Evolutionary conservation across 2,888 invertebrate species (phyloP), one percentile per base, ranked within the genome.

Genomic region (Dryomyza anilis): DNA sequence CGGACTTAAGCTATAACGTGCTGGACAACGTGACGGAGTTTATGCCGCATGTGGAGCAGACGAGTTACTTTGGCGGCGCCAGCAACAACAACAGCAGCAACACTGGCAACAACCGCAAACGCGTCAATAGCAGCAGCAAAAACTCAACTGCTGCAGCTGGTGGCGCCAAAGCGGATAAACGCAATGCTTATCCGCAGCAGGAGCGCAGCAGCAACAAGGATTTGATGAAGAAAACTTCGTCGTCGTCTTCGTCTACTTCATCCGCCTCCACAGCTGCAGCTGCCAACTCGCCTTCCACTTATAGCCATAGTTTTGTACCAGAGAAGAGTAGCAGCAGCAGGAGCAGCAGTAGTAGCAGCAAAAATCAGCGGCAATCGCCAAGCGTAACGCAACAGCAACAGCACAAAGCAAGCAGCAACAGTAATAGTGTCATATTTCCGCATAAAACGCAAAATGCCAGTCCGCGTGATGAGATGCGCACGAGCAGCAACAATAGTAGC

Each of bases 1-100:
- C 78, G 67, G 81, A 83, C 72, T 72, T 83, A 70, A 82, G 78
- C 65, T 83, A 79, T 71, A 77, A 78, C 66, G 79, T 83, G 63
- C 72, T 82, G 67, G 79, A 79, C 52, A 81, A 76, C 69, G 73
- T 76, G 43, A 80, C 79, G 55, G 81, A 81, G 21, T 79, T 81
- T 60, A 75, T 80, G 71, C 70, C 76, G 67, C 69, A 76, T 70
- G 60, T 69, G 23, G 68, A 68, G 57, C 65, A 60, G n/a, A 39
- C 46, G n/a, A 48, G 48, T 53, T 60, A 67, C 46, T 21, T 53
- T 48, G 56, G 62, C 43, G 65, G 58, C 23, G 64, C 55, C 48
- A 67, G 69, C 46, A 64, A 64, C 43, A 29, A 27, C 46, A 64
- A 55, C 50, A 36, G 67, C 33, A 66, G 69, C 55, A 72, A 65